These are phyloP conservation scores for Rhinichthys klamathensis DNA, from an alignment of 2,113 vertebrate species.

Conservation along the genomic window DNA sequence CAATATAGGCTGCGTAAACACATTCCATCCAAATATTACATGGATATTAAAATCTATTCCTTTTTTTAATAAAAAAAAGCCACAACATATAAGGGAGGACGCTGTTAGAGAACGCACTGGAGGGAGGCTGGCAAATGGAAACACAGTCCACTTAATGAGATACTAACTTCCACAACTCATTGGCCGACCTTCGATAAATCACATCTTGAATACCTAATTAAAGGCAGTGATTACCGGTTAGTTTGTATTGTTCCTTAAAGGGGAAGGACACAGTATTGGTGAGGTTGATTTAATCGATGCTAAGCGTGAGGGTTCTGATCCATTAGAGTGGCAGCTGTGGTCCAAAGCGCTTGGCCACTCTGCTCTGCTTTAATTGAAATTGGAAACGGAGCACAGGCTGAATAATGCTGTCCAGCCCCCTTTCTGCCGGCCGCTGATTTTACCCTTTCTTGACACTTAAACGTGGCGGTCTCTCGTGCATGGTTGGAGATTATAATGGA, in stretches of 20 bases:
- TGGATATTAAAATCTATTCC: conserved; percentile 58
- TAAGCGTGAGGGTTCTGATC: conserved; percentile 59
- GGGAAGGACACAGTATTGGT: conserved; percentile 61
- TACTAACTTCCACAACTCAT: conserved; percentile 61
- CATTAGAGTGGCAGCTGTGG: conserved; percentile 57
- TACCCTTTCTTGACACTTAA: conserved; percentile 31
- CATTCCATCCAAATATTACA: conserved; percentile 50
- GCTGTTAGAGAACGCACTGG: conserved; percentile 23
- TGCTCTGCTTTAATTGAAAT: conserved; percentile 60
- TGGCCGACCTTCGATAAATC: conserved; percentile 73
- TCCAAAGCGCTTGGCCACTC: conserved; percentile 50
- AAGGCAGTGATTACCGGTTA: conserved; percentile 63
- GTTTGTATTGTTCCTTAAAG: conserved; percentile 59
- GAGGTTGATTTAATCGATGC: conserved; percentile 67
- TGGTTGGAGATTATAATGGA: conserved; percentile 42
- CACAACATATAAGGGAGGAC: conserved; percentile 30
- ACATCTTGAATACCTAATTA: conserved; percentile 73
- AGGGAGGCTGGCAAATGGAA: conserved; percentile 63
- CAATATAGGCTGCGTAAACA: conserved; percentile 48
- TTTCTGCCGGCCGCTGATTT: conserved; percentile 17
- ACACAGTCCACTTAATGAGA: conserved; percentile 61
- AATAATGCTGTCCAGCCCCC: conserved; percentile 16
- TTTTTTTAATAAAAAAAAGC: conserved; percentile 48
- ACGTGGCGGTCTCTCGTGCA: background rate
- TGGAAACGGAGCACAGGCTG: conserved; percentile 52